Evolutionary conservation across 2,113 vertebrate genomes (phyloP).

Genomic region (Sturnus vulgaris): DNA sequence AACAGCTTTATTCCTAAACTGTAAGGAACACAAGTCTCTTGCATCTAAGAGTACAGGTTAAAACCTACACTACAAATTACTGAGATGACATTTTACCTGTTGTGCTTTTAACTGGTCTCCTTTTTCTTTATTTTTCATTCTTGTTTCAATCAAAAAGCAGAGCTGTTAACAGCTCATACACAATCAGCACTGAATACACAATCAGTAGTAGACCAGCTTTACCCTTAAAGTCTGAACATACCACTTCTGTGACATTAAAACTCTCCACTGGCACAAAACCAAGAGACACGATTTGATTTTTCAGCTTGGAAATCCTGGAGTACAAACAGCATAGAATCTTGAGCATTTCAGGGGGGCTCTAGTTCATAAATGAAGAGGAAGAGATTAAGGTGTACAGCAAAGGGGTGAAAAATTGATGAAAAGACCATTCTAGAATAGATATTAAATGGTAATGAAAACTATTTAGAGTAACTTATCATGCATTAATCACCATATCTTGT

Average conservation of each 20-base stretch:
- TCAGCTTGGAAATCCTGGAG: neutral
- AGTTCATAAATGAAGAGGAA: neutral
- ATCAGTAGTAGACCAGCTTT: neutral
- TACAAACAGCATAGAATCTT: neutral
- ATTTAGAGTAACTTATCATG: neutral
- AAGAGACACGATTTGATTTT: neutral
- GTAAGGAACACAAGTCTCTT: neutral
- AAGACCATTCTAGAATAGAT: neutral
- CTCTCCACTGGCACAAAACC: neutral
- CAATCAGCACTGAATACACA: neutral
- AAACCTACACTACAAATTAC: neutral
- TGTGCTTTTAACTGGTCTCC: neutral
- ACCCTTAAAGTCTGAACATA: neutral
- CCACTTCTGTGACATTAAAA: neutral
- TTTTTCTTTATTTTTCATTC: neutral
- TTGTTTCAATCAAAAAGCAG: neutral
- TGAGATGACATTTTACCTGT: neutral
- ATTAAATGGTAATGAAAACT: neutral
- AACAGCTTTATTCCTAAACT: neutral
- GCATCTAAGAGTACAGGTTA: neutral
- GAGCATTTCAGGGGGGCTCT: neutral
- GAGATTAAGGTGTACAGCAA: neutral
- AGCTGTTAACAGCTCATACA: neutral
- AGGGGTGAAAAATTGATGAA: neutral
- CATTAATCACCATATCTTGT: neutral